Evolutionary conservation across 2,797 vertebrate species (phyloP).

Genomic region (Chlorospingus semifuscus): DNA sequence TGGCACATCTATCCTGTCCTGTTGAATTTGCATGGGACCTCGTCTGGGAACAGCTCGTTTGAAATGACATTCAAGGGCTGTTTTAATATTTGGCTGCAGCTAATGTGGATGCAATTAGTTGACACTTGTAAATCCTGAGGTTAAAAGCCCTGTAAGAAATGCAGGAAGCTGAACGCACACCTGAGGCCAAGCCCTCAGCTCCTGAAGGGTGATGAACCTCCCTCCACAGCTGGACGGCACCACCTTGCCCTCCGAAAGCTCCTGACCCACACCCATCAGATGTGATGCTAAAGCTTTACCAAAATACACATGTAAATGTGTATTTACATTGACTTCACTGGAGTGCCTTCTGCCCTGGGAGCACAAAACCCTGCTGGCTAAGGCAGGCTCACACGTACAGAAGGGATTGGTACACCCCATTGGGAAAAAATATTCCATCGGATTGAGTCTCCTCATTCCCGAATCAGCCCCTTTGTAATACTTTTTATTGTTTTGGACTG

Average conservation of each 20-base stretch:
- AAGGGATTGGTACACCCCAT: not conserved
- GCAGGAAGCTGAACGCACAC: not conserved
- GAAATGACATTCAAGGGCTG: not conserved
- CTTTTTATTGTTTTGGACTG: not conserved
- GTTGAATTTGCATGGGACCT: not conserved
- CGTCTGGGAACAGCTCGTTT: not conserved
- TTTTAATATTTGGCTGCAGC: conserved; percentile 9
- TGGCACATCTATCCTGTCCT: not conserved
- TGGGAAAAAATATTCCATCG: not conserved
- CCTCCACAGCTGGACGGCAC: not conserved
- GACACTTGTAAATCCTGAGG: conserved; percentile 28
- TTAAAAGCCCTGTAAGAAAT: not conserved
- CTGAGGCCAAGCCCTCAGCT: not conserved
- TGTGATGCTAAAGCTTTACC: not conserved
- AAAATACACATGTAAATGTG: not conserved
- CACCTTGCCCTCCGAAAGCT: accelerated
- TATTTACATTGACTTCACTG: not conserved
- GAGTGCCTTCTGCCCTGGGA: not conserved
- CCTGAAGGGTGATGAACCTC: not conserved
- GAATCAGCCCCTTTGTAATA: not conserved
- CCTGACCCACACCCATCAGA: not conserved
- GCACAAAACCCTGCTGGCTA: not conserved
- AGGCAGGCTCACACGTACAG: not conserved
- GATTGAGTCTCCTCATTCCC: not conserved
- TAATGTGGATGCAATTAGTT: conserved; percentile 14